Percentiles rank a stretch among this genome's conserved stretches.
Conservation (phyloP, 2,888 invertebrate genomes). For the Orchesellides sinensis region DNA sequence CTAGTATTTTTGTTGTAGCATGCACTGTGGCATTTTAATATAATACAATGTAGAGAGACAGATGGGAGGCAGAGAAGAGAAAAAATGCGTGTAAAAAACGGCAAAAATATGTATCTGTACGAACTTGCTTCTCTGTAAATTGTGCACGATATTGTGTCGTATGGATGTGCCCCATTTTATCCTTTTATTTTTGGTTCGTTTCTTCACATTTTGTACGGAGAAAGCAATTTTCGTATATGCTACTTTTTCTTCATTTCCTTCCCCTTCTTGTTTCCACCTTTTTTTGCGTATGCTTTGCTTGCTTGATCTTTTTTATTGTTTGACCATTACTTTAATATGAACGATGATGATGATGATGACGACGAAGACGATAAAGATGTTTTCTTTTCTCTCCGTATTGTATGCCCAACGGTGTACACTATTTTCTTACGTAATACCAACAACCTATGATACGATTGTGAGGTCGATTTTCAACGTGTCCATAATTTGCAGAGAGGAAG, state of each 20-base stretch:
- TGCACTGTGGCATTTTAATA: neutral
- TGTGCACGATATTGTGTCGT: slow-evolving; percentile 38
- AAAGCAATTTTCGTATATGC: slow-evolving; percentile 49
- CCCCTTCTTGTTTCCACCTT: neutral
- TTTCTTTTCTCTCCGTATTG: neutral
- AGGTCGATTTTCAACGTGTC: neutral
- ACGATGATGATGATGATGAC: slow-evolving; percentile 46
- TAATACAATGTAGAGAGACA: slow-evolving; percentile 13
- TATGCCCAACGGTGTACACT: too few relatives aligned
- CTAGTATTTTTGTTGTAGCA: neutral
- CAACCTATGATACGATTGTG: neutral
- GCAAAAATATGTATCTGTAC: slow-evolving; percentile 21
- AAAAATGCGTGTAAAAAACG: neutral
- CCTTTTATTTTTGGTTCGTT: slow-evolving; percentile 36
- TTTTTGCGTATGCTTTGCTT: slow-evolving; percentile 21
- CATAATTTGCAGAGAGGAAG: neutral
- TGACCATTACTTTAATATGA: slow-evolving; percentile 61
- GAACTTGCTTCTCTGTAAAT: slow-evolving; percentile 34
- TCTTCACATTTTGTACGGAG: slow-evolving; percentile 31
- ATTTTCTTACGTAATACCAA: neutral
- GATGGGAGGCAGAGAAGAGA: slow-evolving; percentile 17
- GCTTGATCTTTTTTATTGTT: slow-evolving; percentile 58
- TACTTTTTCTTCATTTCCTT: slow-evolving; percentile 39
- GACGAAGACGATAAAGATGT: slow-evolving; percentile 46
- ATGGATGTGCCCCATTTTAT: slow-evolving; percentile 19